phyloP scores from a whole-genome alignment of 1,140 invertebrate species.

The Aphelenchoides fujianensis region DNA sequence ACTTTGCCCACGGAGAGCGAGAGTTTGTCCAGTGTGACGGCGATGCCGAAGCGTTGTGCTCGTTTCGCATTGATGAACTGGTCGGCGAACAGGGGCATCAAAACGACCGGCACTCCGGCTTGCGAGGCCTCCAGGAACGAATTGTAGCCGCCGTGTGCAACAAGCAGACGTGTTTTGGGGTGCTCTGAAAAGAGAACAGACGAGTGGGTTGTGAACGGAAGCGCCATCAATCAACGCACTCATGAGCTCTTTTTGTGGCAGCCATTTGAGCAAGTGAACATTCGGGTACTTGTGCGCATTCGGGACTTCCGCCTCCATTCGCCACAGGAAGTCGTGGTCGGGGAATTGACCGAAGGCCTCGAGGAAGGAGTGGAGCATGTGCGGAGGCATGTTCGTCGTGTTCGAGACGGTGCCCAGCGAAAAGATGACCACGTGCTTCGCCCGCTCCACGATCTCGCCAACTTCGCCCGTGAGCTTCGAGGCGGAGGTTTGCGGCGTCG shows the following conservation, averaged over 20 bases:
- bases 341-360: conserved; percentile 55
- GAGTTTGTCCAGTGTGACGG: conserved; percentile 33
- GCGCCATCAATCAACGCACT: conserved; percentile 32
- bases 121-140: conserved; percentile 58
- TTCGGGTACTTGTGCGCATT: conserved; percentile 42
- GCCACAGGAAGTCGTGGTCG: conserved; percentile 55
- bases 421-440: conserved; percentile 57
- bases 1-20: conserved; percentile 24
- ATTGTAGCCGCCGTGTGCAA: conserved; percentile 62
- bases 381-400: conserved; percentile 59
- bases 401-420: conserved; percentile 62
- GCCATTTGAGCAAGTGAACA: conserved; percentile 58
- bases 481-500: not conserved
- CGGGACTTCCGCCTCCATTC: conserved; percentile 52
- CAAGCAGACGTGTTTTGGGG: conserved; percentile 50
- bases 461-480: conserved; percentile 30
- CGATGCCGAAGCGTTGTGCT: conserved; percentile 55
- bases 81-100: conserved; percentile 61
- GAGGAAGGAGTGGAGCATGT: conserved; percentile 56
- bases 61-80: conserved; percentile 60
- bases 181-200: too few species aligned
- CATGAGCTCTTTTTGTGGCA: conserved; percentile 62
- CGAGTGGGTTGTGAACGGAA: not conserved
- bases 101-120: conserved; percentile 57
- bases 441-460: conserved; percentile 27